Base-by-base conservation (phyloP, 2,113 vertebrate species). In the Phaethornis superciliosus region DNA sequence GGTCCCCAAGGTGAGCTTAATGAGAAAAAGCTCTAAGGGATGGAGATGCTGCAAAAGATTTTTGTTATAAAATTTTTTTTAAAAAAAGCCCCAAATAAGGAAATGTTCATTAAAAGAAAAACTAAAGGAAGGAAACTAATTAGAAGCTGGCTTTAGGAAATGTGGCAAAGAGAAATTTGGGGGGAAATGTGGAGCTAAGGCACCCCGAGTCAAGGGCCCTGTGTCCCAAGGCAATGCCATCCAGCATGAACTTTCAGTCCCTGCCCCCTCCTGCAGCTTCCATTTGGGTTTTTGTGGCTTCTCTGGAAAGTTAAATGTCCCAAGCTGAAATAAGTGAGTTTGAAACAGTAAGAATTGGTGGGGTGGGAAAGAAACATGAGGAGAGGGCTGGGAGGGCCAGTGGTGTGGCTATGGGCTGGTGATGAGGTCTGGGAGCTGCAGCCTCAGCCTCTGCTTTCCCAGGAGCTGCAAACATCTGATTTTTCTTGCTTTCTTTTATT, bases 381-480 rank as follows among this genome's bases (percentile, higher is more conserved):
- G 3, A 30, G 2, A 44, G 17, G 37, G 37, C n/a, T 51, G 49
- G 55, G 49, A 7, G 2, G 19, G 30, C 18, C 44, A 2, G 0
- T 1, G 4, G 4, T 47, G 47, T 2, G 10, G 76, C 47, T 21
- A 0, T 19, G 1, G 2, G 33, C 14, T 4, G 0, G 16, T 28
- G 54, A 3, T 2, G 0, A 65, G 40, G 21, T 40, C 0, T 26
- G 52, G 46, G 81, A 10, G 12, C n/a, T 24, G 60, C 54, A 59
- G 32, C 47, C 47, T 35, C 42, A 12, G 30, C 32, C 52, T 56
- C 54, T 44, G 54, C 77, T 51, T 56, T 17, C 18, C 35, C 35
- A 12, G 42, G 46, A 86, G 63, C 40, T 77, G 30, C 42, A 59
- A 24, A 65, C 4, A 6, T 4, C 54, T 10, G 22, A 1, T 5